Conservation (phyloP, 2,797 vertebrate species). For the Nannoperca obscura region DNA sequence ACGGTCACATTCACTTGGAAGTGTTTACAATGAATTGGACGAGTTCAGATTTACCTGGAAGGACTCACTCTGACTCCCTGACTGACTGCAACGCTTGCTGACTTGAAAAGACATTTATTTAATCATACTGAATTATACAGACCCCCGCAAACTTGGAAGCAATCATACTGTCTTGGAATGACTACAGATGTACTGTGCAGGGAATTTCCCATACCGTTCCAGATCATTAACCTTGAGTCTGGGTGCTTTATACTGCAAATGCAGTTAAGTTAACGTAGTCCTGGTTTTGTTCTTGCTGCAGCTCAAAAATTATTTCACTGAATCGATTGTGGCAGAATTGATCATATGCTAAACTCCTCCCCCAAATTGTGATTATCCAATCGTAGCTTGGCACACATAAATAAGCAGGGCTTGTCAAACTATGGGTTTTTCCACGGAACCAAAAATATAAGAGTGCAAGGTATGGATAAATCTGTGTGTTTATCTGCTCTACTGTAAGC, state of each 20-base stretch:
- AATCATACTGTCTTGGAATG: conserved; percentile 14
- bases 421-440: not conserved
- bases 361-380: not conserved
- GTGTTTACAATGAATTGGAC: conserved; percentile 12
- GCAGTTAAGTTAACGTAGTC: conserved; percentile 5
- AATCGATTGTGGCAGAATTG: not conserved
- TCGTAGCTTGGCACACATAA: too few relatives aligned
- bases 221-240: conserved; percentile 23
- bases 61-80: not conserved
- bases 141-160: conserved; percentile 32
- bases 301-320: not conserved
- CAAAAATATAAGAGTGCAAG: not conserved
- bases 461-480: not conserved
- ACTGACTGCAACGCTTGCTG: conserved; percentile 23
- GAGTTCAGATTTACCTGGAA: conserved; percentile 35
- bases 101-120: conserved; percentile 34
- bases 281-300: conserved; percentile 5
- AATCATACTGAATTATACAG: conserved; percentile 27
- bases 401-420: not conserved
- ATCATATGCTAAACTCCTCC: not conserved
- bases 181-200: conserved; percentile 23
- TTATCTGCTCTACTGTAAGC: not conserved
- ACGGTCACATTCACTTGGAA: conserved; percentile 23
- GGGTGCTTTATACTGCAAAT: conserved; percentile 5
- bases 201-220: conserved; percentile 33